Evolutionary conservation across 2,888 invertebrate genomes (phyloP), one percentile per base, ranked within the genome.

Genomic region (Cataglyphis livida): DNA sequence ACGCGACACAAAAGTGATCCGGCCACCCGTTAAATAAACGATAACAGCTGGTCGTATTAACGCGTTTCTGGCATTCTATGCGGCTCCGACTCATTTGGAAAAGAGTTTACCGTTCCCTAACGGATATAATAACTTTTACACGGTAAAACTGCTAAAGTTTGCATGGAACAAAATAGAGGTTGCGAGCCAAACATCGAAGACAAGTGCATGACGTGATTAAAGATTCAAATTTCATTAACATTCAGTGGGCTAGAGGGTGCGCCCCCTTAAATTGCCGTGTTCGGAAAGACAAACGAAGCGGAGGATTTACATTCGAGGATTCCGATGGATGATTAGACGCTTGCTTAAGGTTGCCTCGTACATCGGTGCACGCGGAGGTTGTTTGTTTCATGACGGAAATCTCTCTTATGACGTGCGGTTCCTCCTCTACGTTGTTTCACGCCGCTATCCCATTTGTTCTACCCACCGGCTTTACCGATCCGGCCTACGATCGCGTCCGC

Each of bases 361-460:
- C 78, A 59, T 28, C 79, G 54, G 54, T 41, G 38, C 81, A 88
- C 79, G 83, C 79, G 83, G 85, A 76, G 89, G 90, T 84, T 91
- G 90, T 90, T 90, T 89, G 90, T 91, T 85, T 91, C 89, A 85
- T 81, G 82, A 86, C 88, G 86, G 90, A 91, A 89, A 91, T 91
- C 91, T 51, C 51, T 51, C 51, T 91, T 89, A 90, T 89, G 90
- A 91, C 90, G 88, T 83, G 86, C 84, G 84, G 90, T 81, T 88
- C 91, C 91, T 91, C 89, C 91, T 87, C 82, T 89, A 89, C 85
- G 90, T 81, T 91, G 91, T 92, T 88, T 88, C 85, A 87, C 87
- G 84, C 87, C 70, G 90, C 83, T 86, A 89, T 89, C 89, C 88
- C 90, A 91, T 92, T 91, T 90, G 89, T 92, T 92, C 91, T 90